Evolutionary conservation across 2,113 vertebrate genomes (phyloP).

Genomic region (Nipponia nippon): DNA sequence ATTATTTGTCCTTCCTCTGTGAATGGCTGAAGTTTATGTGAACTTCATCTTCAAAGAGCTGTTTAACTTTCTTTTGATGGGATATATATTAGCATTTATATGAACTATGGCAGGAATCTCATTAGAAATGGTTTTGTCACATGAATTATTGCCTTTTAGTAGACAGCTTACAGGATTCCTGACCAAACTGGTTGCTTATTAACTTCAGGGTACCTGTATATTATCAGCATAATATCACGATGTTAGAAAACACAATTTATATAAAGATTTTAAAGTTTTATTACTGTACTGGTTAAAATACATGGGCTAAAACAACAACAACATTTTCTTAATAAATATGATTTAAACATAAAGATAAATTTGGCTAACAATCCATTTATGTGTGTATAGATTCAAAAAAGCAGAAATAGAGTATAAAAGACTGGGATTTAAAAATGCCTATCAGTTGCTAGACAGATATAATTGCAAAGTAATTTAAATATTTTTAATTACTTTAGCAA

Average conservation of each 20-base stretch:
- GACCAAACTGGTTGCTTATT: neutral
- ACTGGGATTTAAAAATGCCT: neutral
- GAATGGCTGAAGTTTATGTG: conserved; percentile 41
- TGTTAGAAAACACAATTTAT: neutral
- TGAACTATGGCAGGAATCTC: neutral
- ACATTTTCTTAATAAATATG: neutral
- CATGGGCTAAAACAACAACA: neutral
- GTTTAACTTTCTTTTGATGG: conserved; percentile 48
- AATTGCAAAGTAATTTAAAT: neutral
- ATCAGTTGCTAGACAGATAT: neutral
- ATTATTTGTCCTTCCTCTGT: neutral
- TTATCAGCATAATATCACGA: too few species aligned
- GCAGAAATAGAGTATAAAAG: neutral
- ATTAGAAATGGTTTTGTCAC: neutral
- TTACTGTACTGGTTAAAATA: neutral
- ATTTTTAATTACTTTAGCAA: neutral
- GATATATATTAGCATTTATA: neutral
- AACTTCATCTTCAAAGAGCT: conserved; percentile 45
- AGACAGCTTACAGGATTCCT: neutral
- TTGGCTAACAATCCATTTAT: neutral
- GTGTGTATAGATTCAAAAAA: neutral
- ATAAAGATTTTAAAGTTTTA: neutral
- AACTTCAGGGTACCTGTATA: neutral
- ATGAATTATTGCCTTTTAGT: neutral
- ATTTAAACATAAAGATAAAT: neutral